Evolutionary conservation across 2,113 vertebrate species (phyloP), one percentile per base, ranked within the genome.

Genomic region (Lagenorhynchus albirostris): DNA sequence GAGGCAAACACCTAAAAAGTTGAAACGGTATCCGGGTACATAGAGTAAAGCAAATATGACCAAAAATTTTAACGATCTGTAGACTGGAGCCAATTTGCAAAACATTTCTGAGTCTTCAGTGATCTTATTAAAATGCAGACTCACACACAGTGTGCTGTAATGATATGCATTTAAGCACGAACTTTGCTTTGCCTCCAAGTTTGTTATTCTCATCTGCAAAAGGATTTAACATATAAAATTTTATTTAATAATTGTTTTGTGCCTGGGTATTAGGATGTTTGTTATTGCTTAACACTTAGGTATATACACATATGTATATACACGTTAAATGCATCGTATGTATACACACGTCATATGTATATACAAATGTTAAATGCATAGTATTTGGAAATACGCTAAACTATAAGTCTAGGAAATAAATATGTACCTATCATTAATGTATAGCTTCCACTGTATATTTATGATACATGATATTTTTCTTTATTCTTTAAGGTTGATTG

Each of bases 401-500:
- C 92, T 96, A 73, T 95, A 97, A 90, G 73, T 93, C 67, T 85
- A 62, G 91, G 53, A 91, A 89, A 96, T 94, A 98, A 96, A 89
- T 95, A 89, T 79, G 50, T 36, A 91, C 71, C 60, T 86, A 89
- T 93, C 96, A 96, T 97, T 95, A 97, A 97, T 89, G 79, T 77
- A 89, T 90, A 81, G 38, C 87, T 97, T 77, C 81, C 92, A 85
- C 77, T 89, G 50, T 95, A 62, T 96, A 97, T 97, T 97, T 97
- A 97, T 97, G 96, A 94, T 89, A 95, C 62, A 60, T 97, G 96
- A 50, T 96, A 95, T 90, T 97, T 98, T 97, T 94, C 83, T 96
- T 96, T 96, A 60, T 94, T 97, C 41, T 94, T 97, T 98, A 97
- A 94, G 76, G 92, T 85, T 98, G 97, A 98, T 97, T 97, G 95